phyloP scores from a whole-genome alignment of 2,113 vertebrate species.

The Phoenicopterus ruber region DNA sequence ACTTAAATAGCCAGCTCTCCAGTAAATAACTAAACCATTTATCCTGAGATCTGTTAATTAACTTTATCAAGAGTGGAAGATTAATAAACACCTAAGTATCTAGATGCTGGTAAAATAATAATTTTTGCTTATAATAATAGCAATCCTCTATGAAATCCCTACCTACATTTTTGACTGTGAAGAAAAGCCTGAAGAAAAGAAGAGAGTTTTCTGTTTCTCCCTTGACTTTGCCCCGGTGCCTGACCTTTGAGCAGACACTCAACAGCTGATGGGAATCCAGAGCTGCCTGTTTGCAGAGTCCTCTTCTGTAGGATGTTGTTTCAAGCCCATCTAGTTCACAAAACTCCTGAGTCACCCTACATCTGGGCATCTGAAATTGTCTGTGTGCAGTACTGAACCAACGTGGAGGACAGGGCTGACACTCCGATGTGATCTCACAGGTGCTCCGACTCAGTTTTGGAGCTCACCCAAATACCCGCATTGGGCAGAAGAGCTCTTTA shows the following conservation, averaged over 20 bases:
- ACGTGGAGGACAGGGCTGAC: background rate
- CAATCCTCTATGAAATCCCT: background rate
- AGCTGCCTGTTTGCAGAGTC: background rate
- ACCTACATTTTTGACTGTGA: background rate
- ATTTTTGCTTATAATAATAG: background rate
- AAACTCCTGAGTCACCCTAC: background rate
- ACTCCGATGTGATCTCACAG: background rate
- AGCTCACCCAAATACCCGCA: background rate
- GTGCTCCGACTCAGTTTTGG: background rate
- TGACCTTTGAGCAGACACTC: background rate
- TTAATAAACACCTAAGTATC: background rate
- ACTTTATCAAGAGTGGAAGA: background rate
- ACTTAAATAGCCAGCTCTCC: background rate
- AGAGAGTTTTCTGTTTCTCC: background rate
- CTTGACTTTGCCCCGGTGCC: background rate
- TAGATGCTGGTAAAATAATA: background rate
- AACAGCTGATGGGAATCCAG: background rate
- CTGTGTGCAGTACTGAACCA: background rate
- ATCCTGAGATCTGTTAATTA: slow-evolving; percentile 23
- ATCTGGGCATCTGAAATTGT: background rate
- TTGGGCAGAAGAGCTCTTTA: background rate
- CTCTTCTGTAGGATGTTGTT: background rate
- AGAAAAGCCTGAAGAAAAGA: background rate
- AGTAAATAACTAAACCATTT: background rate
- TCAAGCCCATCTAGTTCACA: background rate